Evolutionary conservation across 2,888 invertebrate genomes (phyloP).

Genomic region (Lycophotia porphyrea): DNA sequence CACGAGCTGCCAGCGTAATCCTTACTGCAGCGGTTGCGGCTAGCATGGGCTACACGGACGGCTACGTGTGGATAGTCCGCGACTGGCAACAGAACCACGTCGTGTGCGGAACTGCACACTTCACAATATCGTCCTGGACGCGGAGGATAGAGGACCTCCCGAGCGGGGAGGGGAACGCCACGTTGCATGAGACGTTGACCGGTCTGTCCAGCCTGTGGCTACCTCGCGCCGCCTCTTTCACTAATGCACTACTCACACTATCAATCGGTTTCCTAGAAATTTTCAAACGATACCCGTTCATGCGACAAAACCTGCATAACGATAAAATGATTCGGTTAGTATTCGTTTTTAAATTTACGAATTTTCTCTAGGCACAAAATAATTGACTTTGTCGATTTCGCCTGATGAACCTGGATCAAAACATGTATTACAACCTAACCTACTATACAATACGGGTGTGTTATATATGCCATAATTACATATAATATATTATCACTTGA

Average conservation of each 20-base stretch:
- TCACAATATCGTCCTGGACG: constrained; percentile 67
- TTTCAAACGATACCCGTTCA: constrained; percentile 32
- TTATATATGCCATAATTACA: too few relatives aligned
- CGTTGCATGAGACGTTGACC: too few relatives aligned
- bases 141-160: constrained; percentile 39
- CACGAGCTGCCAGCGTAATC: constrained; percentile 91
- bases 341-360: background rate
- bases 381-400: background rate
- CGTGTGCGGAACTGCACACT: constrained; percentile 44
- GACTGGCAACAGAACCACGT: constrained; percentile 68
- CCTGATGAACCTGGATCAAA: background rate
- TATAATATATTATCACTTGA: too few relatives aligned
- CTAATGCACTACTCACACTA: constrained; percentile 66
- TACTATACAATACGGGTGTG: too few relatives aligned
- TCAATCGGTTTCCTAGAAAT: constrained; percentile 29
- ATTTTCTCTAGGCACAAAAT: background rate
- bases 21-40: constrained; percentile 90
- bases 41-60: constrained; percentile 84
- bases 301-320: constrained; percentile 45
- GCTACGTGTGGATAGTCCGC: constrained; percentile 76
- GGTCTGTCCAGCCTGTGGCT: constrained; percentile 23
- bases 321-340: constrained; percentile 38
- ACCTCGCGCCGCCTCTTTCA: constrained; percentile 43
- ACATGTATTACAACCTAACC: background rate
- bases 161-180: background rate